Conservation (phyloP, 2,113 vertebrate species). For the Ictalurus furcatus region DNA sequence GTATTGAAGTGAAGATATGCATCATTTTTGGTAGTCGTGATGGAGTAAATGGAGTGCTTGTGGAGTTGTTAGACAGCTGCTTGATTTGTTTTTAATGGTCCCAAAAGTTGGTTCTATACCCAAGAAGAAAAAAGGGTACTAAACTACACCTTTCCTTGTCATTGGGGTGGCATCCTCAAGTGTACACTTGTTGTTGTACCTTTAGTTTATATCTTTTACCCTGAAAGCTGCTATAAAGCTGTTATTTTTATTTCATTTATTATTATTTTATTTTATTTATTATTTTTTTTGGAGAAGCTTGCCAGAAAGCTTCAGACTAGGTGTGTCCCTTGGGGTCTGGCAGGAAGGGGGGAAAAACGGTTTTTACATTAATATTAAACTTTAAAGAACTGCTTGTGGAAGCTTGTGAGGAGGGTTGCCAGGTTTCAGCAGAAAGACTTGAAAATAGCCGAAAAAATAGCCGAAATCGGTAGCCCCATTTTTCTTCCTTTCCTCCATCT, state of each 20-base stretch:
- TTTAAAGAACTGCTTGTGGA: constrained; percentile 1
- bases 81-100: not conserved
- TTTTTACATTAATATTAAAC: not conserved
- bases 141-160: not conserved
- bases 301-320: not conserved
- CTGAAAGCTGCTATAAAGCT: not conserved
- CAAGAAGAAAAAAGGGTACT: not conserved
- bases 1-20: not conserved
- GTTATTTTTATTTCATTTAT: not conserved
- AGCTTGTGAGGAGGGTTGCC: not conserved
- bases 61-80: not conserved
- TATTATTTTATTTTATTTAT: too few relatives aligned
- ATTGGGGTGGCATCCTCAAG: not conserved
- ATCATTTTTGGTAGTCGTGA: not conserved
- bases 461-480: too few relatives aligned
- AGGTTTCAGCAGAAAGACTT: too few relatives aligned
- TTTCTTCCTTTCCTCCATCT: too few relatives aligned
- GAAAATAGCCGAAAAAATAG: too few relatives aligned
- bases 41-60: not conserved
- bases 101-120: not conserved
- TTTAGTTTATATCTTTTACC: not conserved
- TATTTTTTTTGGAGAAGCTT: not conserved
- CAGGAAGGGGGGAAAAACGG: not conserved
- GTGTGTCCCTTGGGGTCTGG: not conserved
- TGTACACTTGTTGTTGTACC: not conserved